Evolutionary conservation across 2,113 vertebrate species (phyloP), one percentile per base, ranked within the genome.

Genomic region (Amazona vittata): DNA sequence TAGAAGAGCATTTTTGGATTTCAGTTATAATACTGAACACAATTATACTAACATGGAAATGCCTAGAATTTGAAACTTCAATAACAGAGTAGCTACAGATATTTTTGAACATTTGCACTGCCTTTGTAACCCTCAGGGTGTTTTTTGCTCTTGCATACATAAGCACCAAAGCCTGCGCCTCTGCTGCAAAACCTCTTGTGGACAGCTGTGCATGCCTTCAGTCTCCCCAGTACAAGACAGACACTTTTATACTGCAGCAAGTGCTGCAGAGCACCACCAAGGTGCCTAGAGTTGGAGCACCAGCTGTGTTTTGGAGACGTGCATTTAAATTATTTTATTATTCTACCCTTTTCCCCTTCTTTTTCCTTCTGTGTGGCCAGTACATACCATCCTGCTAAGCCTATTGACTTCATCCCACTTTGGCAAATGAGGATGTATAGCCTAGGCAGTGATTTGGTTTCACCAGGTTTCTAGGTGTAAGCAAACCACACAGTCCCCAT

Each of bases 21-120:
- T 9, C 43, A 75, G 28, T 92, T 62, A 28, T 46, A 88, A 49
- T 5, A 78, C 8, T 52, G 33, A 78, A 52, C 1, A 1, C 43
- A 60, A 35, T 78, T 83, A 90, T 16, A 26, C 69, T 81, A 65
- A 81, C 90, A 89, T 69, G 28, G 73, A 90, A 86, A 82, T 65
- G 26, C 16, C 65, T 86, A 8, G 50, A 64, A 82, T 94, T 81
- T 92, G 80, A 44, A 88, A 84, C 60, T 59, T 68, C 75, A 90
- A 33, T 83, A 83, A 60, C 31, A 44, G n/a, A 22, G 50, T 63
- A 86, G 35, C 33, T 64, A 31, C 15, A 60, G 65, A 70, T 77
- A 78, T 78, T 93, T 93, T 78, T 55, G 37, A 77, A n/a, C 10
- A 50, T 53, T 67, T 87, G 12, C 10, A 13, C 8, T 70, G 24